Evolutionary conservation across 1,140 invertebrate genomes (phyloP).

Genomic region (Drosophila mayri): DNA sequence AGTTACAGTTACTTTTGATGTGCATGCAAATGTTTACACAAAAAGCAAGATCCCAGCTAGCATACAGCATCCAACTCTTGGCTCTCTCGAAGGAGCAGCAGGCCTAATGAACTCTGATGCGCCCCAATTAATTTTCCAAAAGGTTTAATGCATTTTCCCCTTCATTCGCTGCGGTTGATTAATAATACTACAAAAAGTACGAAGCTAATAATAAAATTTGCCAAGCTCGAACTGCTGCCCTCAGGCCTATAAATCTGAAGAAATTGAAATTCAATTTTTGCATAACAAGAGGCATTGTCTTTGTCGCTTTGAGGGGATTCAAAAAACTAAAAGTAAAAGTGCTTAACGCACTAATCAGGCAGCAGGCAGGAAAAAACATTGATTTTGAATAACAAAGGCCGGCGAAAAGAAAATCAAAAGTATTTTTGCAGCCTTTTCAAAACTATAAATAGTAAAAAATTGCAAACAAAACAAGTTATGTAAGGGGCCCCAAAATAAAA

Average conservation of each 20-base stretch:
- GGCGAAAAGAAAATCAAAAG: constrained; percentile 22
- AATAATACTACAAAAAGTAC: background rate
- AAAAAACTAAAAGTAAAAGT: constrained; percentile 58
- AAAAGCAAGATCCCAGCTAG: constrained; percentile 25
- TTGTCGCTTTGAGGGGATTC: constrained; percentile 7
- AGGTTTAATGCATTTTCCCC: constrained; percentile 4
- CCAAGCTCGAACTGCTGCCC: background rate
- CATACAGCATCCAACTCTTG: background rate
- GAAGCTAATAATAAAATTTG: constrained; percentile 19
- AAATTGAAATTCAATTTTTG: constrained; percentile 39
- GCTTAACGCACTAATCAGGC: constrained; percentile 64
- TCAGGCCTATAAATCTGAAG: constrained; percentile 13
- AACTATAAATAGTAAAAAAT: constrained; percentile 18
- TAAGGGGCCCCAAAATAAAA: constrained; percentile 18
- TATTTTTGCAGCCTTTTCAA: constrained; percentile 24
- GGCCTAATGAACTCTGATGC: constrained; percentile 30
- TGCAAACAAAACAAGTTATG: constrained; percentile 45
- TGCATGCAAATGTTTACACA: constrained; percentile 61
- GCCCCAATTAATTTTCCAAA: constrained; percentile 39
- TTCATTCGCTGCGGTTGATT: constrained; percentile 20
- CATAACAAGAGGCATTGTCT: constrained; percentile 40
- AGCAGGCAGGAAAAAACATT: constrained; percentile 16
- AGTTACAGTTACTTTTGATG: constrained; percentile 60
- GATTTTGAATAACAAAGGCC: constrained; percentile 69
- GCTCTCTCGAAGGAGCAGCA: constrained; percentile 3